Percentiles rank a stretch among this genome's conserved stretches.
phyloP scores from a whole-genome alignment of 2,113 vertebrate genomes.

The Colistium nudipinnis region DNA sequence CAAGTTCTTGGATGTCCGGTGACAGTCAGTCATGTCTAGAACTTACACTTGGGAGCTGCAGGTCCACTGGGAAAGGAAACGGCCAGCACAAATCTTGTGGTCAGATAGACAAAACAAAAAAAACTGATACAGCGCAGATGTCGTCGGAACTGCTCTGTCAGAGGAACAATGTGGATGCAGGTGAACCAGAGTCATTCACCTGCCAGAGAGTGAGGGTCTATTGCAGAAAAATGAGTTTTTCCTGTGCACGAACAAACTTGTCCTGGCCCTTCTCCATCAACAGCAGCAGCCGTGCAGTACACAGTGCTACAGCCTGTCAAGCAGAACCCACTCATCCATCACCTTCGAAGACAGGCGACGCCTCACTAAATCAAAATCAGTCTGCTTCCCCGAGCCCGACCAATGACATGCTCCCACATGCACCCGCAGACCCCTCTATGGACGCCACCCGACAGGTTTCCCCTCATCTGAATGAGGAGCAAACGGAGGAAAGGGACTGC shows the following conservation, averaged over 20 bases:
- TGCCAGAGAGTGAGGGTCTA: conserved; percentile 69
- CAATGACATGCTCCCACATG: neutral
- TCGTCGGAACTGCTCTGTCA: neutral
- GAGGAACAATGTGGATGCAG: neutral
- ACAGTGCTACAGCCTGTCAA: neutral
- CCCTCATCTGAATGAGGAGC: neutral
- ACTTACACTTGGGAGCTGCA: neutral
- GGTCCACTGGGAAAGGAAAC: neutral
- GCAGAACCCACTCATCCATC: neutral
- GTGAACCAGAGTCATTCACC: conserved; percentile 47
- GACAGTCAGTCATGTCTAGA: neutral
- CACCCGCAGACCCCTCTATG: neutral
- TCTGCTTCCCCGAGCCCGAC: neutral
- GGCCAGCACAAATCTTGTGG: neutral
- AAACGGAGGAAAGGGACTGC: neutral
- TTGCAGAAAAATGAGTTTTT: neutral
- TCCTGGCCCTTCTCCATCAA: conserved; percentile 62
- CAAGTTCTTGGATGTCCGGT: neutral
- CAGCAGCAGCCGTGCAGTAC: neutral
- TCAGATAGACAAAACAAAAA: neutral
- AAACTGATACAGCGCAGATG: neutral
- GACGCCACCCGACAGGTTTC: neutral
- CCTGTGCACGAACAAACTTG: conserved; percentile 71
- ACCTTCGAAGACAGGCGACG: neutral
- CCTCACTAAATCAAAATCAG: neutral